Evolutionary conservation across 2,797 vertebrate genomes (phyloP).

Genomic region (Okamejei kenojei): DNA sequence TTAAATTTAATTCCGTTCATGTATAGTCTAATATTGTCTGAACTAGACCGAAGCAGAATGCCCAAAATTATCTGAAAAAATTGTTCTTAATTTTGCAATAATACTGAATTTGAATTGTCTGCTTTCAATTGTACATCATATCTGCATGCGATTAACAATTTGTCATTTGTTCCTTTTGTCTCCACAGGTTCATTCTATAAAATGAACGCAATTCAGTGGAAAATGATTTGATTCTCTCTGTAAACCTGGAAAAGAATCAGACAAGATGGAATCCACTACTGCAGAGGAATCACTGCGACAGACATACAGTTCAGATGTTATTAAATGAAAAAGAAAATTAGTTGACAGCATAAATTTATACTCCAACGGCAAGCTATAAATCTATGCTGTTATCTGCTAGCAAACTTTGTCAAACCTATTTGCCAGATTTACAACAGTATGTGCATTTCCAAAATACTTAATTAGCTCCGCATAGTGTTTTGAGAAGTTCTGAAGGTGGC

Average conservation of each 20-base stretch:
- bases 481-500: too few species aligned
- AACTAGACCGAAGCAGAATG: neutral
- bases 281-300: neutral
- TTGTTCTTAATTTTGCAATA: neutral
- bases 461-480: too few species aligned
- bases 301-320: neutral
- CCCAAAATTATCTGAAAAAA: neutral
- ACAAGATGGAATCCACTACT: neutral
- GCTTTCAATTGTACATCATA: neutral
- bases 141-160: neutral
- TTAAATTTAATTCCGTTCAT: neutral
- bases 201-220: neutral
- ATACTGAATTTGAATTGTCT: neutral
- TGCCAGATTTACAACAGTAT: neutral
- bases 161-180: constrained; percentile 18
- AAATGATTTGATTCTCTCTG: neutral
- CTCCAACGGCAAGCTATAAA: neutral
- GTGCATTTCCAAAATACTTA: too few species aligned
- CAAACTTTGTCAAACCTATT: neutral
- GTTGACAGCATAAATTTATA: neutral
- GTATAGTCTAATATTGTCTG: neutral
- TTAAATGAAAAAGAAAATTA: neutral
- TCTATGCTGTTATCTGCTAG: neutral
- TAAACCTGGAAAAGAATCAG: neutral
- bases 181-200: neutral